Base-by-base conservation (phyloP, 2,888 invertebrate species). In the Eudemis profundana region DNA sequence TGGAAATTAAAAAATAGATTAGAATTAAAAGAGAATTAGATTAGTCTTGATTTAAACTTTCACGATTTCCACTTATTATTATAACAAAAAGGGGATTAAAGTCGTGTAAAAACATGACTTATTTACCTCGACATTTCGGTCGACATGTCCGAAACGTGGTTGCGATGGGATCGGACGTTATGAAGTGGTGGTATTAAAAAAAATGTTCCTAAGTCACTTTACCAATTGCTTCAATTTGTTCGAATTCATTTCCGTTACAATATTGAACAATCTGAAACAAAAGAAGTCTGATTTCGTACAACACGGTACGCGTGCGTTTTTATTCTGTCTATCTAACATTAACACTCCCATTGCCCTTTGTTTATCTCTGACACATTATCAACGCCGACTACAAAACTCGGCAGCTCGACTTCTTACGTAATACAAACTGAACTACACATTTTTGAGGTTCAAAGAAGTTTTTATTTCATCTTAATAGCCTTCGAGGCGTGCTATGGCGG, bases 401-500 rank as follows among this genome's bases (percentile, higher is more conserved):
- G 57, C 50, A 62, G 62, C 47, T 12, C 44, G 10, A 12, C 61
- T 44, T 12, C 36, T 65, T 65, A 53, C 53, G 59, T 60, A 65
- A 65, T 33, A n/a, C 59, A 46, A 53, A 51, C 38, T 60, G 46
- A 59, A 33, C 51, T 15, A 65, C 42, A 65, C 42, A 44, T 38
- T 60, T 65, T 54, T 38, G 53, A 59, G 46, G 44, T 53, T 59
- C 59, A 59, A n/a, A 59, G 51, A 53, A 60, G 53, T 65, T 60
- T 60, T 46, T 23, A 60, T 53, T 46, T 60, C 42, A 29, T 54
- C 57, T 64, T 64, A 63, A 63, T 57, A 42, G 57, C 57, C 23
- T 64, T 50, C 49, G 62, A 38, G 17, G 61, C 61, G 53, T 54
- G 62, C 27, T 64, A 64, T 63, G 33, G 40, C 33, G 40, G 40